Conservation (phyloP, 2,113 vertebrate species). For the Chascanopsetta lugubris region DNA sequence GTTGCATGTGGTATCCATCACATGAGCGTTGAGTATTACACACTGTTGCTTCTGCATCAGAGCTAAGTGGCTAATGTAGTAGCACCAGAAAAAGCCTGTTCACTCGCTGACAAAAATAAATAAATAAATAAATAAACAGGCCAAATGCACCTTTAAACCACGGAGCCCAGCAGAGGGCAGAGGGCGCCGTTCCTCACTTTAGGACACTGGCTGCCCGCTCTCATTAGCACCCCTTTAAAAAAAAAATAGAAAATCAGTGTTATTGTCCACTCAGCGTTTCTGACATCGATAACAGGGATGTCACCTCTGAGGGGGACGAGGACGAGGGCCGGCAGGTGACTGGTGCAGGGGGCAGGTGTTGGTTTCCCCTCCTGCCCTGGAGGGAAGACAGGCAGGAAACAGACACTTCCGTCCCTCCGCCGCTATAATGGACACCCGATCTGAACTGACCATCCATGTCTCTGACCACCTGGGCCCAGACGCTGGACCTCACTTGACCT, state of each 20-base stretch:
- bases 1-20: no score
- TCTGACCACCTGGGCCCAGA: slow-evolving; percentile 75
- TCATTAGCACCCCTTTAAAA: neutral
- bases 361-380: slow-evolving; percentile 58
- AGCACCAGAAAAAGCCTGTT: no score
- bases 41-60: no score
- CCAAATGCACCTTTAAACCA: no score
- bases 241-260: neutral
- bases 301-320: neutral
- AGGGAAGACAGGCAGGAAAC: slow-evolving; percentile 67
- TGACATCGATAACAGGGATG: neutral
- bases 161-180: no score
- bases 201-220: neutral
- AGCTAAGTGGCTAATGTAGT: no score
- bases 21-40: no score
- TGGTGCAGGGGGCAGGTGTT: slow-evolving; percentile 1
- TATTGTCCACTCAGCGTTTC: neutral
- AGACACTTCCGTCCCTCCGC: slow-evolving; percentile 59
- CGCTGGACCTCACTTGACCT: slow-evolving; percentile 69
- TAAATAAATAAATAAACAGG: no score
- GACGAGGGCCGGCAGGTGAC: slow-evolving; percentile 49
- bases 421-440: slow-evolving; percentile 68
- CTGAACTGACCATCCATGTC: slow-evolving; percentile 77
- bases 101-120: no score
- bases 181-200: no score